These are phyloP conservation scores for Andricus quercusramuli DNA, from an alignment of 2,888 invertebrate genomes.

Conservation along the genomic window DNA sequence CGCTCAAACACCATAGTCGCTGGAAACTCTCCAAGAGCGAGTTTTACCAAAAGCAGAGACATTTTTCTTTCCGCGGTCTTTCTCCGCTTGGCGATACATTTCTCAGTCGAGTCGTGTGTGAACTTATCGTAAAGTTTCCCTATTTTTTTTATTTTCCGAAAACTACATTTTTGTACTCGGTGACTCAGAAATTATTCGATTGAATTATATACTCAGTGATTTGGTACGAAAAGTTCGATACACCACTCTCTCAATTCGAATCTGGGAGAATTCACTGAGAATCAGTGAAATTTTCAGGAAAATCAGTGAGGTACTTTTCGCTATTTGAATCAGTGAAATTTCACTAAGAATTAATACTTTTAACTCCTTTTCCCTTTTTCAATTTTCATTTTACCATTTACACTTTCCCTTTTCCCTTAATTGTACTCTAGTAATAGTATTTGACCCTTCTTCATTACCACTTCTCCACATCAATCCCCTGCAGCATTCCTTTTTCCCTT, in stretches of 20 bases:
- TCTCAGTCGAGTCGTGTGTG: conserved; percentile 8
- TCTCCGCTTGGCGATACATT: conserved; percentile 24
- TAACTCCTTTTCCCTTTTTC: no score
- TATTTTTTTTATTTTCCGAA: background rate
- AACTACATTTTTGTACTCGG: conserved; percentile 11
- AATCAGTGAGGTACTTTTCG: no score
- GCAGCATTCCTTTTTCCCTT: no score
- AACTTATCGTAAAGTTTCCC: conserved; percentile 33
- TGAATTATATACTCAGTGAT: background rate
- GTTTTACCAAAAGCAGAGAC: conserved; percentile 27
- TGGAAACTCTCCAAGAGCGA: conserved; percentile 36
- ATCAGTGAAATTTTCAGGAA: no score
- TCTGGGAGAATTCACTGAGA: no score
- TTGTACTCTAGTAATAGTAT: no score
- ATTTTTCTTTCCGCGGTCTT: conserved; percentile 23
- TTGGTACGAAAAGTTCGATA: background rate
- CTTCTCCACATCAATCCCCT: no score
- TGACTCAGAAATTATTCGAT: background rate
- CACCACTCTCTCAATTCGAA: background rate
- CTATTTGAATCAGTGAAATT: no score
- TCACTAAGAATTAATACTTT: no score
- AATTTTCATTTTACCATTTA: no score
- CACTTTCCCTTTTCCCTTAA: no score
- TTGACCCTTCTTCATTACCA: no score
- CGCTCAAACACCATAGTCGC: conserved; percentile 3